Evolutionary conservation across 2,888 invertebrate genomes (phyloP).

Genomic region (Archips crataeganus): DNA sequence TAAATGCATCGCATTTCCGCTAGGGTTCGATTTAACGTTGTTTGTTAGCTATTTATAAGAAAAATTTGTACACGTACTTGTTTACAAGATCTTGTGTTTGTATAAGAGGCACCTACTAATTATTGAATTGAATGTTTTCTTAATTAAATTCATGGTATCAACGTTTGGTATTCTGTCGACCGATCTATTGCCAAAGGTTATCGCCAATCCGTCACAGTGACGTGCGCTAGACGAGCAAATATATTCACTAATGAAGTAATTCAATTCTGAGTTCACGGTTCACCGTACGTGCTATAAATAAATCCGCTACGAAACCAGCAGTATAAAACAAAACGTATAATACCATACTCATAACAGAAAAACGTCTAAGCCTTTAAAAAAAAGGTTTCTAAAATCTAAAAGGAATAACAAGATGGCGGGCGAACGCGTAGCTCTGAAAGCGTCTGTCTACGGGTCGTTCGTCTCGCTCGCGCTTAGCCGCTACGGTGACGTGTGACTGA

Average conservation of each 20-base stretch:
- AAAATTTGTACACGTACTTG: background rate
- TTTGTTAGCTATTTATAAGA: background rate
- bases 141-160: background rate
- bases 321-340: constrained; percentile 9
- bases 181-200: constrained; percentile 39
- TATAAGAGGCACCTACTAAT: no score
- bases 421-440: constrained; percentile 82
- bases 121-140: no score
- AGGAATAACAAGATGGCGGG: constrained; percentile 79
- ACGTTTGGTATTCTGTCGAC: constrained; percentile 14
- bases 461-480: constrained; percentile 63
- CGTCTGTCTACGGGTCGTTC: constrained; percentile 77
- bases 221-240: background rate
- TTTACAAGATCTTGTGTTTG: no score
- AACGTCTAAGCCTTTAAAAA: constrained; percentile 47
- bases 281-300: background rate
- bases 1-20: constrained; percentile 18
- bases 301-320: background rate
- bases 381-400: constrained; percentile 66
- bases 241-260: constrained; percentile 9
- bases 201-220: constrained; percentile 16
- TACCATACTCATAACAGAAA: background rate
- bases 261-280: constrained; percentile 18
- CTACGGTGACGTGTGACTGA: constrained; percentile 64
- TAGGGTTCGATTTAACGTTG: constrained; percentile 6